A percentile compares a stretch with the other conserved stretches of the same genome.
Conservation (phyloP, 1,140 invertebrate genomes). For the Drosophila sproati region DNA sequence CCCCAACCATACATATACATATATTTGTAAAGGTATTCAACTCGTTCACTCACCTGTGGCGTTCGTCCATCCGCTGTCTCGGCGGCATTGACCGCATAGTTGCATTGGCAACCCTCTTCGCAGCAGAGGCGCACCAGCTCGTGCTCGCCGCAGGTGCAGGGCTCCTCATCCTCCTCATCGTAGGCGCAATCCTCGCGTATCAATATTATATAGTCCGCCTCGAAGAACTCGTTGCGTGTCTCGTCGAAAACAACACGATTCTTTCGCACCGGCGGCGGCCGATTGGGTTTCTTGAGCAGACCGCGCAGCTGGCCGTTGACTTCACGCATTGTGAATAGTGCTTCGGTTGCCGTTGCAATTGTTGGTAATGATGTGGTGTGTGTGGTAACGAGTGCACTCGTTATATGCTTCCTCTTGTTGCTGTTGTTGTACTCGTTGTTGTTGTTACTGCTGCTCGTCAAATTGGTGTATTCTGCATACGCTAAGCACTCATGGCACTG, state of each 20-base stretch:
- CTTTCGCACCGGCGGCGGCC: conserved; percentile 85
- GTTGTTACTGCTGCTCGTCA: conserved; percentile 14
- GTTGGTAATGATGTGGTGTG: not conserved
- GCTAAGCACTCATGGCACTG: conserved; percentile 74
- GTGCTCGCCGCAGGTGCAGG: conserved; percentile 91
- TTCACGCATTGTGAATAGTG: conserved; percentile 73
- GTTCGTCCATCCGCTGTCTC: conserved; percentile 78
- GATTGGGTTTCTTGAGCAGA: conserved; percentile 82
- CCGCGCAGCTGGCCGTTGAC: conserved; percentile 80
- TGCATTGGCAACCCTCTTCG: conserved; percentile 86
- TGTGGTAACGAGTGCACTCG: conserved; percentile 11
- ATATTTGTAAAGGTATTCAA: not conserved
- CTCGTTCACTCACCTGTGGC: conserved; percentile 74
- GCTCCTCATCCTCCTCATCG: conserved; percentile 90
- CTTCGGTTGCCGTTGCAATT: not conserved
- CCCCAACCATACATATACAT: not conserved
- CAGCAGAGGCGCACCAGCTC: conserved; percentile 89
- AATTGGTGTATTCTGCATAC: not conserved
- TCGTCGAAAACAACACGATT: conserved; percentile 94
- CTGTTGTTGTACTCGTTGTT: conserved; percentile 31
- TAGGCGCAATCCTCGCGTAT: conserved; percentile 93
- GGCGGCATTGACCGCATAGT: conserved; percentile 79
- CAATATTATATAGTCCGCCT: conserved; percentile 94
- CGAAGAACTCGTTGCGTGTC: conserved; percentile 93
- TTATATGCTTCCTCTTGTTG: conserved; percentile 18